Conservation (phyloP, 2,797 vertebrate genomes). For the Brachyalestes nurse region DNA sequence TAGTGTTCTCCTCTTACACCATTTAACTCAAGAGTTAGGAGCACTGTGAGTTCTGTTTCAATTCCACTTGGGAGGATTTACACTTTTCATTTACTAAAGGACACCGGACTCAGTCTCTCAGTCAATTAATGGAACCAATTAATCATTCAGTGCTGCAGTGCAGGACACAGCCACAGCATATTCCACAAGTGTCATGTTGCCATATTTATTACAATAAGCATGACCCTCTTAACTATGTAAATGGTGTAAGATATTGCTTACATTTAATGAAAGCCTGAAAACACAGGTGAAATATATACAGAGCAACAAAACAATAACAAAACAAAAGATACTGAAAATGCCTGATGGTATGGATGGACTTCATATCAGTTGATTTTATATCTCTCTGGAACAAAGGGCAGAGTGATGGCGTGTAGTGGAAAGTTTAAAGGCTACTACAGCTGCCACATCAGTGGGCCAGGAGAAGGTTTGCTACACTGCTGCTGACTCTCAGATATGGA, state of each 20-base stretch:
- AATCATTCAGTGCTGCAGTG: conserved; percentile 16
- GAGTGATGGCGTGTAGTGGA: background rate
- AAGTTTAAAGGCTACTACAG: background rate
- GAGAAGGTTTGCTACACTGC: too few species aligned
- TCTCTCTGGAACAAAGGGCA: conserved; percentile 6
- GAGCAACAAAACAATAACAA: background rate
- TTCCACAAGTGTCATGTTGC: background rate
- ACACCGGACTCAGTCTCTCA: conserved; percentile 33
- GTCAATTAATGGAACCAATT: conserved; percentile 33
- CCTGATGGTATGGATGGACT: background rate
- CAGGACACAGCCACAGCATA: conserved; percentile 1
- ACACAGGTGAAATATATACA: background rate
- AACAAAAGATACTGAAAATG: background rate
- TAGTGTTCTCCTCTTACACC: background rate
- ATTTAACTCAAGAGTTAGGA: background rate
- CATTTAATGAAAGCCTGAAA: background rate
- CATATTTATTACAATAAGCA: background rate
- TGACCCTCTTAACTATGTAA: background rate
- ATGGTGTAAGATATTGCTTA: background rate
- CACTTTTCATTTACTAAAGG: conserved; percentile 24
- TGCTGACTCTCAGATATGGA: too few species aligned
- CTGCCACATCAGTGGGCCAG: background rate
- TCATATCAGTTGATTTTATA: conserved; percentile 15
- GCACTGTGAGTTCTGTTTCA: background rate
- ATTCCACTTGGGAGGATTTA: conserved; percentile 15